phyloP scores from a whole-genome alignment of 2,113 vertebrate genomes.

The Scalopus aquaticus region DNA sequence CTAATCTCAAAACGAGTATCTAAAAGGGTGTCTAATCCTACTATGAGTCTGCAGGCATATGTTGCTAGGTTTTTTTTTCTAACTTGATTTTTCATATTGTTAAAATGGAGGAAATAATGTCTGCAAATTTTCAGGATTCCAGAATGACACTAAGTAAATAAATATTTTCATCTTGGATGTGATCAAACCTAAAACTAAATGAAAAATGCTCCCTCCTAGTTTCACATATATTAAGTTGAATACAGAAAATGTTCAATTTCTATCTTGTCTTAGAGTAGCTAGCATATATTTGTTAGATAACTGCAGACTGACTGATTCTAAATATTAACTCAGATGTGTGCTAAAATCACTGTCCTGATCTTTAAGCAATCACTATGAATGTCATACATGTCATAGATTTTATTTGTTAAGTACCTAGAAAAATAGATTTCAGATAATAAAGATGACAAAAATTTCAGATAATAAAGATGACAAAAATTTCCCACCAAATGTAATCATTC shows the following conservation, averaged over 20 bases:
- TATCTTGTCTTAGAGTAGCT: not conserved
- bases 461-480: too few species aligned
- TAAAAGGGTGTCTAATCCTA: not conserved
- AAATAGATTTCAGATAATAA: constrained; percentile 17
- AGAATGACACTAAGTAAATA: constrained; percentile 23
- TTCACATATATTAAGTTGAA: constrained; percentile 47
- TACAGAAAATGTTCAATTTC: not conserved
- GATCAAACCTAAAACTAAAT: constrained; percentile 52
- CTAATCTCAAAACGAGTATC: not conserved
- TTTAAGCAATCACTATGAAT: constrained; percentile 38
- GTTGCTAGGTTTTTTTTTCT: not conserved
- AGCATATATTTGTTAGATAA: constrained; percentile 32
- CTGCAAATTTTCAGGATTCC: constrained; percentile 6
- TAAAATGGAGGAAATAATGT: constrained; percentile 8
- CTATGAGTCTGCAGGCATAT: not conserved
- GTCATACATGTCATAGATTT: constrained; percentile 7
- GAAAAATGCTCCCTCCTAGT: constrained; percentile 34
- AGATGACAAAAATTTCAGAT: not conserved
- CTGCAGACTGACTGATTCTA: constrained; percentile 39
- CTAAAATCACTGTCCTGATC: constrained; percentile 55
- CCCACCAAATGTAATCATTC: constrained; percentile 22
- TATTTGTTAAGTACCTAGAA: constrained; percentile 31
- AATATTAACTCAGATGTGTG: constrained; percentile 30
- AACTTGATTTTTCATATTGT: not conserved
- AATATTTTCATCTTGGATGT: not conserved